These are phyloP conservation scores for human (Homo sapiens) DNA, from an alignment of 2,113 vertebrate genomes.

Conservation along the genomic window GRCh38 chr6:41321001-41321500, in stretches of 20 bases:
- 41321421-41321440: neutral
- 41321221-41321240: neutral
- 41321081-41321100: too few species aligned
- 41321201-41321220: neutral
- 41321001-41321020: too few species aligned
- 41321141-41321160: neutral
- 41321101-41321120: too few species aligned
- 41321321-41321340: neutral
- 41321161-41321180: neutral
- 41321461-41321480: neutral
- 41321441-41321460: neutral
- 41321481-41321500: neutral
- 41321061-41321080: too few species aligned
- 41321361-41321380: neutral
- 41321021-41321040: too few species aligned
- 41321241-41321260: too few species aligned
- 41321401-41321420: neutral
- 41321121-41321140: too few species aligned
- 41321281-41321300: neutral
- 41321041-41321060: too few species aligned
- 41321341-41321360: neutral
- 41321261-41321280: accelerated
- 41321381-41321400: accelerated
- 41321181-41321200: neutral
- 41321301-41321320: neutral